Base-by-base conservation (phyloP, 2,888 invertebrate genomes). In the Philaethria dido region DNA sequence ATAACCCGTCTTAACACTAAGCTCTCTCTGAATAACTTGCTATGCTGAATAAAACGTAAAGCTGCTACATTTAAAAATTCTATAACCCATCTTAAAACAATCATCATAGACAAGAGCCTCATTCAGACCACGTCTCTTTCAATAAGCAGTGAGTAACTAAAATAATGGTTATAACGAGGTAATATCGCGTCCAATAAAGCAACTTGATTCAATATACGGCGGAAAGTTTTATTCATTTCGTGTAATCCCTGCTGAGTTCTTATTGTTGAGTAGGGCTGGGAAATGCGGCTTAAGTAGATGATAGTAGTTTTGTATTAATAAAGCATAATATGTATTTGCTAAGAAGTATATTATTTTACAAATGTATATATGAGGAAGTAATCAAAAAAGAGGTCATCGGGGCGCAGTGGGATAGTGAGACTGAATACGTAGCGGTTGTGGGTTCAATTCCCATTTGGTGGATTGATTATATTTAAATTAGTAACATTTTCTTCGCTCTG, bases 181-280 rank as follows among this genome's bases (percentile, higher is more conserved):
- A 69, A 73, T 72, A 72, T 73, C 66, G 66, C 67, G 68, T 69
- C 68, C 70, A 67, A 72, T 75, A 69, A 66, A 66, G 63, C 67
- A 66, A 65, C 75, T 71, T 73, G 75, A 79, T 82, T 84, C 84
- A 84, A 89, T 88, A 88, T 83, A 82, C 77, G 77, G 70, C 64
- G 62, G 76, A 77, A 75, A 81, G 80, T 86, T 88, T 85, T 87
- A 89, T 90, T 87, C 85, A 85, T 86, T 86, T 83, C 87, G 83
- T 83, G 81, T 85, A 87, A 88, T 88, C 86, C 84, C 81, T 66
- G 69, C 73, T 71, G 78, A 85, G 82, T 82, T 86, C 82, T 83
- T 85, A 83, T 83, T 83, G 80, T 78, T 71, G 70, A 45, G 3
- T 67, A 75, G 74, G 75, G 75, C 62, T 74, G 69, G 52, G 68